These are phyloP conservation scores for Sturmia bella DNA, from an alignment of 2,888 invertebrate species.

Conservation along the genomic window DNA sequence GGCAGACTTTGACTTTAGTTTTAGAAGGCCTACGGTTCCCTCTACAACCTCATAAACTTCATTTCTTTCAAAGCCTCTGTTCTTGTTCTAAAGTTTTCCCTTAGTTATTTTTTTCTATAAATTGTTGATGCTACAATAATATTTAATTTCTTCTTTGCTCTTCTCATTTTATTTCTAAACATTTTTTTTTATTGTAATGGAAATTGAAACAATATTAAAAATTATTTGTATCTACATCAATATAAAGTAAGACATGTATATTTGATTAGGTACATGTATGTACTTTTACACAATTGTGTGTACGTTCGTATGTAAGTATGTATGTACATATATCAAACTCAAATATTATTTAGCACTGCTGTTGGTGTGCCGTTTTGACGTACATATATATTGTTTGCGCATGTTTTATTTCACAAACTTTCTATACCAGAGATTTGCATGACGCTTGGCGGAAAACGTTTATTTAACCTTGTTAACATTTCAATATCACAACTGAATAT, in stretches of 20 bases:
- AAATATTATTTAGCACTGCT: too few relatives aligned
- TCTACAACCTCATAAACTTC: too few relatives aligned
- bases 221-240: slow-evolving; percentile 34
- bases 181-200: neutral
- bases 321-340: slow-evolving; percentile 3
- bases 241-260: slow-evolving; percentile 31
- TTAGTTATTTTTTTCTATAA: too few relatives aligned
- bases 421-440: slow-evolving; percentile 51
- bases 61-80: too few relatives aligned
- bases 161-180: neutral
- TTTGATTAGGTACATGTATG: slow-evolving; percentile 20
- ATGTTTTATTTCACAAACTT: slow-evolving; percentile 53
- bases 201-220: slow-evolving; percentile 23
- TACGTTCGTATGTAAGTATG: slow-evolving; percentile 3
- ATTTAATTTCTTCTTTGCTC: too few relatives aligned
- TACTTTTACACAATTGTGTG: neutral
- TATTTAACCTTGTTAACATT: slow-evolving; percentile 53
- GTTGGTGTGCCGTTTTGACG: too few relatives aligned
- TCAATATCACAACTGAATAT: slow-evolving; percentile 3
- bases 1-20: too few relatives aligned
- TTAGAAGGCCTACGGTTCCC: too few relatives aligned
- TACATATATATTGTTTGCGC: slow-evolving; percentile 53
- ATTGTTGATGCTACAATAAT: too few relatives aligned
- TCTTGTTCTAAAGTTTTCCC: too few relatives aligned
- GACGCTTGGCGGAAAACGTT: slow-evolving; percentile 29